Evolutionary conservation across 2,113 vertebrate genomes (phyloP).

Genomic region (Arenaria interpres): DNA sequence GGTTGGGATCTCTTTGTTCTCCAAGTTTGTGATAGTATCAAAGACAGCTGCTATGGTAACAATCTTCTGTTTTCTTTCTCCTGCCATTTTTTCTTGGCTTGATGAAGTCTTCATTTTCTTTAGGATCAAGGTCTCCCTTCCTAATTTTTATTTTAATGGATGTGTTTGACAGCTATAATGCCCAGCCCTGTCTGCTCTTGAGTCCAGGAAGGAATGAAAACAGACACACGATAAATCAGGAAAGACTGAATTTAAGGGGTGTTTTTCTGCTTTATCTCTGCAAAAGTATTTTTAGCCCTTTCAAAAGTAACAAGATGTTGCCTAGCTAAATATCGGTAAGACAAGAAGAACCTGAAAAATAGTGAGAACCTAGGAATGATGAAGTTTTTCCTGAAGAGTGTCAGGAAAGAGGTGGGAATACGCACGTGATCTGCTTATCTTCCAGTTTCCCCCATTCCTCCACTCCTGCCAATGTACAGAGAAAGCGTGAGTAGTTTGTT

Average conservation of each 20-base stretch:
- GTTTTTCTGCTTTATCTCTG: not conserved
- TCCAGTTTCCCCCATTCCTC: not conserved
- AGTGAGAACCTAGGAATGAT: not conserved
- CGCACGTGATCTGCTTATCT: not conserved
- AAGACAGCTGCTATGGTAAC: not conserved
- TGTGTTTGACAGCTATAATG: not conserved
- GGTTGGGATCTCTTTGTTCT: not conserved
- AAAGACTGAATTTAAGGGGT: not conserved
- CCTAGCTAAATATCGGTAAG: not conserved
- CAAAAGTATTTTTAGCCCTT: not conserved
- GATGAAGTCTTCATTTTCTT: not conserved
- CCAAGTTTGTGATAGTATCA: not conserved
- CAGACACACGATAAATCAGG: not conserved
- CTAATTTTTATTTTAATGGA: slow-evolving; percentile 1
- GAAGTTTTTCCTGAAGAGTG: not conserved
- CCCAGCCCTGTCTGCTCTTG: not conserved
- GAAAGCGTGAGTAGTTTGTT: not conserved
- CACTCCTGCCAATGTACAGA: not conserved
- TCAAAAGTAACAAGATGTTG: not conserved
- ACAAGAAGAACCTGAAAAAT: not conserved
- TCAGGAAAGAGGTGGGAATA: not conserved
- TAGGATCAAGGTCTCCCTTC: not conserved
- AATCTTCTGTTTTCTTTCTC: not conserved
- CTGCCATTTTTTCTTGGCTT: slow-evolving; percentile 23
- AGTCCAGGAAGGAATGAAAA: not conserved